These are phyloP conservation scores for Babyrousa celebensis DNA, from an alignment of 2,797 vertebrate genomes.

Conservation along the genomic window DNA sequence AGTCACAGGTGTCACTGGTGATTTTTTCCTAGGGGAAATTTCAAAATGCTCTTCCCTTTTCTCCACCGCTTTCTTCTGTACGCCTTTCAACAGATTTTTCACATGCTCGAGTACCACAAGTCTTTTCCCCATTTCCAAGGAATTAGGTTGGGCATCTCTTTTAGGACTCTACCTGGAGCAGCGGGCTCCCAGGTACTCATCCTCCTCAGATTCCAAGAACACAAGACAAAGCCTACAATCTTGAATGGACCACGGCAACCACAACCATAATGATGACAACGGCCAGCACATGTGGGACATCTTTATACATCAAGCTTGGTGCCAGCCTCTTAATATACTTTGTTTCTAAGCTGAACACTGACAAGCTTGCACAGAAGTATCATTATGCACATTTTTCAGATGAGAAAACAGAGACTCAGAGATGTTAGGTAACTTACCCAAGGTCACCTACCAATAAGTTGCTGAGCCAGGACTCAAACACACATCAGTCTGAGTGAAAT, in stretches of 20 bases:
- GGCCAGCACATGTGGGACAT: background rate
- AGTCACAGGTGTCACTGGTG: background rate
- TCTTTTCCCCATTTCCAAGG: background rate
- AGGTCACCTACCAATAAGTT: background rate
- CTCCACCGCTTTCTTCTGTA: background rate
- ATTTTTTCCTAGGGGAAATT: background rate
- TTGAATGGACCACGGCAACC: background rate
- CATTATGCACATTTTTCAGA: slow-evolving; percentile 33
- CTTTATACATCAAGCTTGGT: background rate
- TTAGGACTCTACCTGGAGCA: background rate
- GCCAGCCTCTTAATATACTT: background rate
- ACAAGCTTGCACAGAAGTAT: background rate
- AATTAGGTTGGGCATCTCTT: background rate
- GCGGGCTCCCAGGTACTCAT: background rate
- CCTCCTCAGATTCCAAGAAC: background rate
- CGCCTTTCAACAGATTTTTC: background rate
- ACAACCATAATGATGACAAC: fast-evolving
- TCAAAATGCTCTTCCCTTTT: background rate
- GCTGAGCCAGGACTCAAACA: background rate
- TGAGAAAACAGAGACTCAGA: background rate
- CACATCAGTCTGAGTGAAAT: background rate
- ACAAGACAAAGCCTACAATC: fast-evolving
- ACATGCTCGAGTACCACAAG: background rate
- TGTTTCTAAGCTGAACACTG: background rate
- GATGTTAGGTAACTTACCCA: background rate